Percentiles rank a stretch among this genome's conserved stretches.
Evolutionary conservation across 2,888 invertebrate species (phyloP).

Genomic region (Pandemis cinnamomeana): DNA sequence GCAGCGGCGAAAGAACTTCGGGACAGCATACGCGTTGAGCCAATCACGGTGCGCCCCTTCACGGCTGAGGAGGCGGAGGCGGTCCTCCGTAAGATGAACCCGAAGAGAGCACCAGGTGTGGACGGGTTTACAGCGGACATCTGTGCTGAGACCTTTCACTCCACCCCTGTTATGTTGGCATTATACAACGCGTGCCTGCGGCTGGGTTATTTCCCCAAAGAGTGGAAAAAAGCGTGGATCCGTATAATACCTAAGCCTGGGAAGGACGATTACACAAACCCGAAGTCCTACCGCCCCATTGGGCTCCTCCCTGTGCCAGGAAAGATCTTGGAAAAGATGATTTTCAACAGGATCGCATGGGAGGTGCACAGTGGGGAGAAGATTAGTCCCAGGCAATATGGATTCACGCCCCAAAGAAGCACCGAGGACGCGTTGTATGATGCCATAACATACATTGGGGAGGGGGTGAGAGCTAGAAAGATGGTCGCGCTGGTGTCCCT

Average conservation of each 20-base stretch:
- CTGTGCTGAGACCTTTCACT: too few relatives aligned
- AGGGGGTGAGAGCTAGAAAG: background rate
- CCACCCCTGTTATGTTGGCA: too few relatives aligned
- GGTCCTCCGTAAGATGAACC: too few relatives aligned
- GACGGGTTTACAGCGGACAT: too few relatives aligned
- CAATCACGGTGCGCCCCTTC: too few relatives aligned
- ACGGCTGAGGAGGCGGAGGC: too few relatives aligned
- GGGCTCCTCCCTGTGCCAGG: background rate
- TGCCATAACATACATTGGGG: background rate
- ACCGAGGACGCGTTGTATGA: conserved; percentile 35
- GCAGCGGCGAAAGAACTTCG: too few relatives aligned
- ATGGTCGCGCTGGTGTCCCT: background rate
- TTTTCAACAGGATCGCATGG: background rate
- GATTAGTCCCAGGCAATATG: conserved; percentile 1
- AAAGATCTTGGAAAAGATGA: background rate
- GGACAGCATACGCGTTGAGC: too few relatives aligned
- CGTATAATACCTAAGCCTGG: background rate
- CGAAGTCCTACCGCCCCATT: background rate
- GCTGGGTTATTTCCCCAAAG: too few relatives aligned
- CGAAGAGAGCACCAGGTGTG: too few relatives aligned
- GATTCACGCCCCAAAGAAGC: too few relatives aligned
- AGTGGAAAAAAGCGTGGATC: background rate
- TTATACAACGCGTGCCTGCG: too few relatives aligned
- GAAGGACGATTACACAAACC: background rate
- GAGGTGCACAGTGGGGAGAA: accelerated